Evolutionary conservation across 92 coral and sea anemone genomes (phyloP), one percentile per base, ranked within the genome.

Genomic region (Zoanthus solanderi): DNA sequence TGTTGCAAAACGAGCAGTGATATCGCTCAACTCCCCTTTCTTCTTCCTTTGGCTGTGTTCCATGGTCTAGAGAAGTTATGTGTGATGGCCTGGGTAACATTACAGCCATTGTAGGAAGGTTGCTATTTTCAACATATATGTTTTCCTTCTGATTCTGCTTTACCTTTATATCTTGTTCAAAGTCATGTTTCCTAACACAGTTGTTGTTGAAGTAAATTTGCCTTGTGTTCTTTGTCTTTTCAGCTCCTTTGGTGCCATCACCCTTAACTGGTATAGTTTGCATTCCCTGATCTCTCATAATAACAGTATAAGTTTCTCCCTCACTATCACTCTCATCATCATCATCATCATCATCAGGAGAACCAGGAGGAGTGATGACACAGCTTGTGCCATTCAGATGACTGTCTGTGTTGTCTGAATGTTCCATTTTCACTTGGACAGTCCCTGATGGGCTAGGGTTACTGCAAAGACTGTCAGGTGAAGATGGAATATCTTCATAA

Each of bases 321-420:
- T 92, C 98, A 48, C 68, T 72, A 53, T 74, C 87, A 78, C 78
- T 88, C 46, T 87, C 92, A 13, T 85, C 93, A 34, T 94, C 97
- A 75, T 86, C 92, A 9, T 87, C 92, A 13, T 85, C 93, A 34
- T 94, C 97, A 75, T 86, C 92, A 9, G 98, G 98, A 17, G 98
- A 95, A 7, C 94, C 96, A n/a, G 98, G 98, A 7, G 98, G 98
- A 18, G 98, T 95, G 15, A 95, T 95, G 86, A 93, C 87, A 53
- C 96, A 92, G 87, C 98, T 95, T 74, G 98, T 90, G 75, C 84
- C 80, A 90, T 88, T 91, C 75, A 95, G 94, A 46, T 47, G 85
- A 81, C 15, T 46, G 28, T 46, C 74, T 0, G 87, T 71, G 6
- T 84, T 84, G 28, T 91, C 88, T 47, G 90, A 90, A n/a, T 87